Base-by-base conservation (phyloP, 2,888 invertebrate species). In the Tromatobia lineatoria region DNA sequence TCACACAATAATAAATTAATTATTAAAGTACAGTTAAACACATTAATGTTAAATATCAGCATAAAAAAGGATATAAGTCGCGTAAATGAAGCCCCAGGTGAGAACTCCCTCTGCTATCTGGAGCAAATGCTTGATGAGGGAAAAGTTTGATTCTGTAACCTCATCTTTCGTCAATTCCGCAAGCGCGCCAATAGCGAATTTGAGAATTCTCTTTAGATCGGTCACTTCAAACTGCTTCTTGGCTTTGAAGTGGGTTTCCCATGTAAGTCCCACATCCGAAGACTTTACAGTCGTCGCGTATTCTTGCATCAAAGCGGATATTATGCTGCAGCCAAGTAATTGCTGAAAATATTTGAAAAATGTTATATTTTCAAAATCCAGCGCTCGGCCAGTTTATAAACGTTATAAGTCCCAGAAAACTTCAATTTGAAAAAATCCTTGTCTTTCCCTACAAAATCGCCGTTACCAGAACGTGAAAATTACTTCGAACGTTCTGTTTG, bases 281-380 rank as follows among this genome's bases (percentile, higher is more conserved):
- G 98, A 97, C 91, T 97, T 96, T 0, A 97, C 96, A 4, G 98
- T 97, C 42, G 96, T 97, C 10, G 97, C 97, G 94, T 98, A 98
- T 93, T 98, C 98, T 94, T 97, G 97, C 95, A 98, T 96, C 66
- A 99, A 94, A 11, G 97, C 96, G 78, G 96, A 95, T 90, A 99
- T 96, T 73, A 98, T 95, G 81, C 97, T 96, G 91, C 98, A 98
- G 3, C 98, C 98, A 64, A 98, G 94, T 87, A 97, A 95, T 96
- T 98, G 97, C 96, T 97, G 93, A 15, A 94, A 38, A 38, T 10
- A 10, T 38, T 38, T 38, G 3, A 7, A 38, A 38, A 38, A 38
- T 10, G 38, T 38, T 38, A 38, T 38, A 38, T 38, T 38, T 38
- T 10, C 8, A 38, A 38, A 38, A 38, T 18, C 29, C n/a, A 11